These are phyloP conservation scores for Clitarchus hookeri DNA, from an alignment of 2,888 invertebrate genomes.

Conservation along the genomic window DNA sequence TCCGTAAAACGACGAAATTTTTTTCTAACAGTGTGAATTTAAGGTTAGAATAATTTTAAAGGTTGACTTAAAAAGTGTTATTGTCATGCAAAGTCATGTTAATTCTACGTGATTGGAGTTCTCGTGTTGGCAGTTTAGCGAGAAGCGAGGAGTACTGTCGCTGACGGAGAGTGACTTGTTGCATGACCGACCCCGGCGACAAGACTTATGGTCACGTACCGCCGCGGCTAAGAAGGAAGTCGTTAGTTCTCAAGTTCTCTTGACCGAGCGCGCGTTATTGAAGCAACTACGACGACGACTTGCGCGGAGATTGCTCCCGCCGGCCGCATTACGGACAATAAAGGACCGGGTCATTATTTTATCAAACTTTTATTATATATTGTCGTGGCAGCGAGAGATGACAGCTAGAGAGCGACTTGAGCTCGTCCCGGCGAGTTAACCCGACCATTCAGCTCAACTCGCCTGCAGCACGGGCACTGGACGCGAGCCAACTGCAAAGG, in stretches of 20 bases:
- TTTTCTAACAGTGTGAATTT: no score
- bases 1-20: no score
- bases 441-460: background rate
- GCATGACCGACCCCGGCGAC: background rate
- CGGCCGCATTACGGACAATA: background rate
- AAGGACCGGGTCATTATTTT: background rate
- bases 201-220: background rate
- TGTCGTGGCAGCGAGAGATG: background rate
- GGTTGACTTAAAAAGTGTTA: no score
- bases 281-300: no score
- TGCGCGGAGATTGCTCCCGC: background rate
- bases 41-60: no score
- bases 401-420: background rate
- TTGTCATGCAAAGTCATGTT: no score
- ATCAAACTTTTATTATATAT: slow-evolving; percentile 14
- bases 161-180: no score
- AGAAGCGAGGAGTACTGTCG: no score
- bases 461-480: background rate
- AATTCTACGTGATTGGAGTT: no score
- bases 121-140: no score
- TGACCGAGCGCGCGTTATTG: background rate
- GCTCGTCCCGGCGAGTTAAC: background rate
- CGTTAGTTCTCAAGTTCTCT: background rate
- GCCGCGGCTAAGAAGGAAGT: background rate
- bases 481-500: background rate